These are phyloP conservation scores for Lysandra bellargus DNA, from an alignment of 2,888 invertebrate species.

Conservation along the genomic window DNA sequence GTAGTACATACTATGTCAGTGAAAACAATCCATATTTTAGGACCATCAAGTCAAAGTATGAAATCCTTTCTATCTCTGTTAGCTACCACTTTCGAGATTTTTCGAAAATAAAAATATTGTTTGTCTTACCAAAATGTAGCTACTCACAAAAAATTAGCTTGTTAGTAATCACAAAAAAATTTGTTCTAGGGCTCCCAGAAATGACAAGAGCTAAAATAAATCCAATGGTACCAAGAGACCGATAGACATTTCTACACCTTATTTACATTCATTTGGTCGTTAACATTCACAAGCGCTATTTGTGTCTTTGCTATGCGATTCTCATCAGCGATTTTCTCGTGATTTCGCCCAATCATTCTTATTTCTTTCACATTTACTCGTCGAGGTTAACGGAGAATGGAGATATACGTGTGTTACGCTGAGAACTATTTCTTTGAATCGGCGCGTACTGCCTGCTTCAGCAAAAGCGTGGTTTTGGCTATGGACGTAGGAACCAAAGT, in stretches of 20 bases:
- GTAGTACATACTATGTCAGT: too few relatives aligned
- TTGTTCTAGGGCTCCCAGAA: background rate
- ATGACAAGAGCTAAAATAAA: background rate
- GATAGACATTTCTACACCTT: background rate
- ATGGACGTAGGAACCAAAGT: background rate
- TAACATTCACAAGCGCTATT: background rate
- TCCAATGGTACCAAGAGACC: background rate
- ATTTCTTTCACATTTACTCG: constrained; percentile 1
- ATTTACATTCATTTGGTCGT: background rate
- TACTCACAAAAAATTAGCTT: too few relatives aligned
- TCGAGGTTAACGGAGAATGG: constrained; percentile 7
- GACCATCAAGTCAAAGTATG: too few relatives aligned
- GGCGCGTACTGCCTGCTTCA: constrained; percentile 1
- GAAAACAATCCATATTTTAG: too few relatives aligned
- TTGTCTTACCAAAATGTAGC: too few relatives aligned
- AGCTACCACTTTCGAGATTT: too few relatives aligned
- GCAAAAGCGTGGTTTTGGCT: background rate
- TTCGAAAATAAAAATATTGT: too few relatives aligned
- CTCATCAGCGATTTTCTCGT: background rate
- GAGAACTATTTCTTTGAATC: constrained; percentile 22
- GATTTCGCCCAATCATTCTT: constrained; percentile 11
- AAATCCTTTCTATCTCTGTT: too few relatives aligned
- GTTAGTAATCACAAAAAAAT: too few relatives aligned
- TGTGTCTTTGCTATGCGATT: background rate
- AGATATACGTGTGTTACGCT: constrained; percentile 24